A percentile compares a stretch with the other conserved stretches of the same genome.
Conservation (phyloP, 2,797 vertebrate species). For the Artibeus jamaicensis region DNA sequence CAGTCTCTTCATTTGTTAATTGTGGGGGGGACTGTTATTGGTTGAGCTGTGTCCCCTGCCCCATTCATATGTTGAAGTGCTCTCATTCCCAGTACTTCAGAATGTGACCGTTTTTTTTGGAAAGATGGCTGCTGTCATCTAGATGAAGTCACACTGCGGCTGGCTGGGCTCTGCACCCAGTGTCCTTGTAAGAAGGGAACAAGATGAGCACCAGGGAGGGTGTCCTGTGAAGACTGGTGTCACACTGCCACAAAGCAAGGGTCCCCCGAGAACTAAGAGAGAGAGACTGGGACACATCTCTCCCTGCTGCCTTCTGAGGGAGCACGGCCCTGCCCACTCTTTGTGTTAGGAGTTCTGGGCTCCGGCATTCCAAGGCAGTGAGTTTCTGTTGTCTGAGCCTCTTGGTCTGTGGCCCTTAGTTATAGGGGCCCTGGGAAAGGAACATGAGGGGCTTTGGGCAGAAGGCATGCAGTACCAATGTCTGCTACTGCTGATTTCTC, state of each 20-base stretch:
- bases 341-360: not conserved
- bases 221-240: not conserved
- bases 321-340: not conserved
- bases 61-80: not conserved
- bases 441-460: accelerated
- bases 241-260: not conserved
- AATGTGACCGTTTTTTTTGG: not conserved
- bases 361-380: not conserved
- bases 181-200: not conserved
- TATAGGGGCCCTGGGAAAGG: not conserved
- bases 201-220: not conserved
- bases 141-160: not conserved
- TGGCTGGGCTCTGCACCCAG: not conserved
- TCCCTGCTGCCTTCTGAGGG: not conserved
- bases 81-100: not conserved
- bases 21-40: not conserved
- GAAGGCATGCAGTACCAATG: not conserved
- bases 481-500: not conserved
- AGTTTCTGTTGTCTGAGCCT: not conserved
- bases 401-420: too few species aligned
- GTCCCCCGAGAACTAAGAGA: not conserved
- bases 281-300: not conserved
- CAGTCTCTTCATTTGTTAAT: not conserved
- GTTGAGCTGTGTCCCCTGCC: not conserved
- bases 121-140: not conserved